A percentile compares a stretch with the other conserved stretches of the same genome.
Conservation (phyloP, 2,797 vertebrate species). For the Gallirallus australis region DNA sequence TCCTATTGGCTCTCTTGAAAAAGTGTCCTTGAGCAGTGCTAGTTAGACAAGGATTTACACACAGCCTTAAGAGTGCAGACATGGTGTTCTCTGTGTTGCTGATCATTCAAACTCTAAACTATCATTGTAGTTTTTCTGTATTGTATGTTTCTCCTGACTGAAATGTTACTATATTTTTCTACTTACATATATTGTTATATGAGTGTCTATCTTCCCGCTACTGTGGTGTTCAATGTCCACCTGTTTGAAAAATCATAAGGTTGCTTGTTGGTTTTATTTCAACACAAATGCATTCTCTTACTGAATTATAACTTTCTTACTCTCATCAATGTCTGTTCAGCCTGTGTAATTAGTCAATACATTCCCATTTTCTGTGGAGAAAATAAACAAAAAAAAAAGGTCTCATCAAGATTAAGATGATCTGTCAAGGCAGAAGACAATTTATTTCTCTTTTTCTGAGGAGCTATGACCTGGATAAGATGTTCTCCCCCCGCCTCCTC, state of each 20-base stretch:
- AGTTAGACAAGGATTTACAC: not conserved
- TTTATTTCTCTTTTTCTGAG: conserved; percentile 16
- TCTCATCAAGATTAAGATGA: not conserved
- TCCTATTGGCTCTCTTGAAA: not conserved
- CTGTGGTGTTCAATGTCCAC: not conserved
- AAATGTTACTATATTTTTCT: not conserved
- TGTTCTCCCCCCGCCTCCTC: not conserved
- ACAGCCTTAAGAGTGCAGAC: not conserved
- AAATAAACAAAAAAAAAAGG: not conserved
- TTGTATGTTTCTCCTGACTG: not conserved
- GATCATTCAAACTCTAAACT: not conserved
- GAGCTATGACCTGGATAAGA: not conserved
- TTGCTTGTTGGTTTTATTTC: not conserved
- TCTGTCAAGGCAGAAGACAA: not conserved
- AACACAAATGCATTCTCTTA: not conserved
- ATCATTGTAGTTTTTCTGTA: not conserved
- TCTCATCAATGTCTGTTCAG: not conserved
- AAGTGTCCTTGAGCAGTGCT: not conserved
- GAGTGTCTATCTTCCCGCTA: not conserved
- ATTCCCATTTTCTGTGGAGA: not conserved
- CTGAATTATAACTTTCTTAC: not conserved
- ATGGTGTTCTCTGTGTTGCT: not conserved
- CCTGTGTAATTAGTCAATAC: conserved; percentile 7
- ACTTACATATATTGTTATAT: not conserved
- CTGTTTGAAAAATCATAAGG: not conserved